A percentile compares a stretch with the other conserved stretches of the same genome.
Conservation (phyloP, 2,888 invertebrate species). For the Xestia rhomboidea region DNA sequence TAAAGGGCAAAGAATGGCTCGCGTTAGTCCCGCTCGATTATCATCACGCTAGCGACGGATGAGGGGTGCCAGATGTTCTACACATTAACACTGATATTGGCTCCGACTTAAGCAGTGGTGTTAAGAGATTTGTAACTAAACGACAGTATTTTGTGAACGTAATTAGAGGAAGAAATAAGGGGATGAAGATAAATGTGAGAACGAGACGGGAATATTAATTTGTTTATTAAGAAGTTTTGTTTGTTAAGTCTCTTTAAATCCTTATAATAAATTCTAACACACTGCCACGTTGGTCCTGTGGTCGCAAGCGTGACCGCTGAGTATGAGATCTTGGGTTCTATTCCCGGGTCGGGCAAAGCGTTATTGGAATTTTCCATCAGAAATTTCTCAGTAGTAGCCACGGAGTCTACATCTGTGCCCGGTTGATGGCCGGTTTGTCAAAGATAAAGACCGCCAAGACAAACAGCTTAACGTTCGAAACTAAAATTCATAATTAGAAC, state of each 20-base stretch:
- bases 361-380: not conserved
- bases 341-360: not conserved
- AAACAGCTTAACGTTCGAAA: not conserved
- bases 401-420: too few relatives aligned
- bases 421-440: too few relatives aligned
- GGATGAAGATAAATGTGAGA: constrained; percentile 58
- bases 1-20: constrained; percentile 75
- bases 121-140: constrained; percentile 68
- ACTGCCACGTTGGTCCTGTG: not conserved
- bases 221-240: constrained; percentile 19
- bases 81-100: constrained; percentile 81
- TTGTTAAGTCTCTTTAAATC: too few relatives aligned
- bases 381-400: too few relatives aligned
- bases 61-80: constrained; percentile 78
- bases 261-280: too few relatives aligned
- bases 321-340: not conserved
- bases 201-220: constrained; percentile 64
- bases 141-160: constrained; percentile 57
- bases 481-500: not conserved
- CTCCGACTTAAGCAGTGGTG: constrained; percentile 64
- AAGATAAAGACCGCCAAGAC: too few relatives aligned
- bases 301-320: not conserved
- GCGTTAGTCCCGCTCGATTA: constrained; percentile 82
- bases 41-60: constrained; percentile 65
- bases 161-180: constrained; percentile 57